Percentiles rank a stretch among this genome's conserved stretches.
These are phyloP conservation scores for Parauchenoglanis punctatus DNA, from an alignment of 2,797 vertebrate genomes.

Conservation along the genomic window DNA sequence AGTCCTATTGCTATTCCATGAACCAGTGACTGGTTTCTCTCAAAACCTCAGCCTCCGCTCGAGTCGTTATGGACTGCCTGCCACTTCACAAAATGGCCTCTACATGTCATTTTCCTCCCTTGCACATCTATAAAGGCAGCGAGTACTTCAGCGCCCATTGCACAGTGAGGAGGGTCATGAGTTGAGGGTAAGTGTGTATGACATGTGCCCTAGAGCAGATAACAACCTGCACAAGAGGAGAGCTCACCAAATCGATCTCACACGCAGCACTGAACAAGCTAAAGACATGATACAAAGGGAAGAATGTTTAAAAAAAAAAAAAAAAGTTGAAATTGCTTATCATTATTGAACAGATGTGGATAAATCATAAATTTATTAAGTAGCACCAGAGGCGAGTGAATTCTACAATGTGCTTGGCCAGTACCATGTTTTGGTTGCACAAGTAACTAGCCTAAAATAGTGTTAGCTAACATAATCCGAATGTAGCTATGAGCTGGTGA, in stretches of 20 bases:
- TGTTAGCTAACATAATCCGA: not conserved
- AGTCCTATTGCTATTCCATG: not conserved
- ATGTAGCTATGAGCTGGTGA: not conserved
- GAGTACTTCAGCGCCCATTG: constrained; percentile 39
- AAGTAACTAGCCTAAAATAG: not conserved
- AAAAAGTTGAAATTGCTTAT: not conserved
- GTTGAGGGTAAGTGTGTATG: constrained; percentile 57
- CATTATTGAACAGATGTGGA: not conserved
- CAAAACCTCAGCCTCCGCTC: not conserved
- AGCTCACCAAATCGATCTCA: constrained; percentile 29
- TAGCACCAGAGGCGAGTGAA: not conserved
- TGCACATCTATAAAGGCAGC: constrained; percentile 37
- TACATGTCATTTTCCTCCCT: constrained; percentile 33
- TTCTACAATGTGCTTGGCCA: not conserved
- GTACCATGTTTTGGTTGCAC: not conserved
- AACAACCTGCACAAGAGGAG: constrained; percentile 33
- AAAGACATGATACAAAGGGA: not conserved
- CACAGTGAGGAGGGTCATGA: constrained; percentile 20
- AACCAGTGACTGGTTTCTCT: not conserved
- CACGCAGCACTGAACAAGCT: constrained; percentile 1
- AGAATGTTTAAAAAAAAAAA: not conserved
- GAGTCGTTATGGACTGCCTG: constrained; percentile 14
- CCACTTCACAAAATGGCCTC: constrained; percentile 25
- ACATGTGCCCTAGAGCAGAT: constrained; percentile 40
- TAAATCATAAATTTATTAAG: not conserved